Evolutionary conservation across 2,797 vertebrate genomes (phyloP), one percentile per base, ranked within the genome.

Genomic region (Poecilia wingei): DNA sequence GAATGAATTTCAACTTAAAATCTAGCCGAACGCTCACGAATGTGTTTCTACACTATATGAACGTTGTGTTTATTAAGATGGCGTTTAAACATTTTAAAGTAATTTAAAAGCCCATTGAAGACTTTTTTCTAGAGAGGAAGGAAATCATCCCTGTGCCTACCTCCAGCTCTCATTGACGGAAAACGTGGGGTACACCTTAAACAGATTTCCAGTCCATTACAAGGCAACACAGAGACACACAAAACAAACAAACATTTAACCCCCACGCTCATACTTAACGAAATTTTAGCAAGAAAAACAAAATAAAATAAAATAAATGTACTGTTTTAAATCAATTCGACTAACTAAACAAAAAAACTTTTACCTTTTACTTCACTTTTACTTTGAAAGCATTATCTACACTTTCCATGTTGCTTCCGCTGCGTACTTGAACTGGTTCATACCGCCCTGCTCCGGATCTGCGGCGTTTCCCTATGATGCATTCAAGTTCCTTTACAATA

Each of bases 371-470:
- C 18, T 22, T 7, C 20, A 22, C 25, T 53, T 90, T 89, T 88
- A 90, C 78, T 87, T 83, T 89, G 72, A 64, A 88, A 7, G 22
- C 12, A 1, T 0, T 0, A 5, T 68, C 68, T 75, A 3, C 18
- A 0, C 3, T 0, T 22, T 31, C 1, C 2, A 0, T 20, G 14
- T 6, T 0, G 0, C 0, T 89, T 79, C 68, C 66, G 25, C 0
- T 41, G 0, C 0, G 9, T 3, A 0, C 66, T 79, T 82, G 7
- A 20, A 79, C 91, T 72, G 86, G 91, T 87, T 93, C 83, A 91
- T 72, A 84, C 93, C 92, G 92, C 86, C 75, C 36, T 80, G 77
- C 51, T 71, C 93, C 82, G 84, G 93, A 86, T 91, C 64, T 3
- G 4, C 0, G 51, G 8, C 1, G 3, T 2, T 49, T 43, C 47